These are phyloP conservation scores for Sphinx pinastri DNA, from an alignment of 2,888 invertebrate genomes.

Conservation along the genomic window DNA sequence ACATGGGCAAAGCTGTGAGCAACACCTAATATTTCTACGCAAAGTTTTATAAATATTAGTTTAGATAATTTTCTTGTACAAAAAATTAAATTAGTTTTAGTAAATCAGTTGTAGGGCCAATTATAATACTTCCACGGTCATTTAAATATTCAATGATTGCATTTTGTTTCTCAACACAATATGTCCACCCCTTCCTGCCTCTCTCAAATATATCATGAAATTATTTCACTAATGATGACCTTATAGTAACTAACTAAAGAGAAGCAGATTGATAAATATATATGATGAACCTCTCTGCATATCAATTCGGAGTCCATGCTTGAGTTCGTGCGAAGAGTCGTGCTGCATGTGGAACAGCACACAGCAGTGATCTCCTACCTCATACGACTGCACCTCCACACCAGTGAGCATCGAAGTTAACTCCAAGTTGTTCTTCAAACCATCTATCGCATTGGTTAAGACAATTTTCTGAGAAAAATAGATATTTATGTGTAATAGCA, in stretches of 20 bases:
- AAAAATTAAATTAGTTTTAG: no score
- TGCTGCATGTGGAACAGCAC: constrained; percentile 72
- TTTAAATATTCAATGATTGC: no score
- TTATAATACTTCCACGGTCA: no score
- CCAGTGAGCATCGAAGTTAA: constrained; percentile 65
- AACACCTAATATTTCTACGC: no score
- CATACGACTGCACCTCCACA: constrained; percentile 69
- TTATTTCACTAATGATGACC: no score
- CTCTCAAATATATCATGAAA: not conserved
- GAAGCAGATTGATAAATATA: not conserved
- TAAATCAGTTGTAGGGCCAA: no score
- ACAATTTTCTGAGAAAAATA: constrained; percentile 60
- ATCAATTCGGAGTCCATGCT: constrained; percentile 68
- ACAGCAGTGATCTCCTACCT: constrained; percentile 61
- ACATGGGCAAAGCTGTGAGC: no score
- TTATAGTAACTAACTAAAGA: no score
- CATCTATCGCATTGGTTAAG: constrained; percentile 55
- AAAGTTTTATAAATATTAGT: no score
- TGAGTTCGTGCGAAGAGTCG: constrained; percentile 48
- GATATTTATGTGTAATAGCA: not conserved
- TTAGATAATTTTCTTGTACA: no score
- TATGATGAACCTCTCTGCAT: constrained; percentile 56
- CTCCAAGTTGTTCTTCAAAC: constrained; percentile 53
- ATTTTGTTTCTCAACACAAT: no score
- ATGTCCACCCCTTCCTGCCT: no score